phyloP scores from a whole-genome alignment of 2,888 invertebrate genomes.

The Lepetodrilus schrolli region DNA sequence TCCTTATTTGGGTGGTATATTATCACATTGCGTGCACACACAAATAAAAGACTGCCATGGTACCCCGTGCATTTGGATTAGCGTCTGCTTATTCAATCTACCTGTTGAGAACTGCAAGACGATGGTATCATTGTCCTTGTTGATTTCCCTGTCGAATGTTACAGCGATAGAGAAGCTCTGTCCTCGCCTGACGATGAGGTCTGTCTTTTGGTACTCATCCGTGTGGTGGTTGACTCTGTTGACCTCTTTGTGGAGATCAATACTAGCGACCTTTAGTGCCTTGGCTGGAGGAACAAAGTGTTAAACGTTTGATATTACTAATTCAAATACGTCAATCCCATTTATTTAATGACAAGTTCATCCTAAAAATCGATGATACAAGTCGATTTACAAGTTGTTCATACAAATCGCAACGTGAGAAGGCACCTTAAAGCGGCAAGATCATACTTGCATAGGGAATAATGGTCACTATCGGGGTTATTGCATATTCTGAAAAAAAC shows the following conservation, averaged over 20 bases:
- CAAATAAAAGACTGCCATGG: too few species aligned
- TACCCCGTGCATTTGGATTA: too few species aligned
- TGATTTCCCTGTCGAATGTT: conserved; percentile 84
- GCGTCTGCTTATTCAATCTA: too few species aligned
- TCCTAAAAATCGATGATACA: too few species aligned
- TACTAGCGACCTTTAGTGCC: conserved; percentile 70
- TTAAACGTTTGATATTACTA: background rate
- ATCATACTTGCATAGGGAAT: too few species aligned
- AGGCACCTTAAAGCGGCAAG: too few species aligned
- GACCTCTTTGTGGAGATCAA: conserved; percentile 83
- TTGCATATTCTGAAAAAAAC: too few species aligned
- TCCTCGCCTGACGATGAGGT: conserved; percentile 84
- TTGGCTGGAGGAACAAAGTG: background rate
- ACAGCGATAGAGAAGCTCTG: conserved; percentile 83
- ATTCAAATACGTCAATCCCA: background rate
- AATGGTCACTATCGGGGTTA: too few species aligned
- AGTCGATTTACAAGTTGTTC: too few species aligned
- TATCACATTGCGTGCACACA: too few species aligned
- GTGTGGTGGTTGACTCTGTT: conserved; percentile 84
- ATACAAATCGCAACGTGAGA: too few species aligned
- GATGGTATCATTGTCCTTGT: conserved; percentile 84
- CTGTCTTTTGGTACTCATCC: conserved; percentile 81
- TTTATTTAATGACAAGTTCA: background rate
- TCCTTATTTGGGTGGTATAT: too few species aligned
- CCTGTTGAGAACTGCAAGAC: conserved; percentile 84